A percentile compares a stretch with the other conserved stretches of the same genome.
Evolutionary conservation across 2,888 invertebrate species (phyloP).

Genomic region (Pseudococcus viburni): DNA sequence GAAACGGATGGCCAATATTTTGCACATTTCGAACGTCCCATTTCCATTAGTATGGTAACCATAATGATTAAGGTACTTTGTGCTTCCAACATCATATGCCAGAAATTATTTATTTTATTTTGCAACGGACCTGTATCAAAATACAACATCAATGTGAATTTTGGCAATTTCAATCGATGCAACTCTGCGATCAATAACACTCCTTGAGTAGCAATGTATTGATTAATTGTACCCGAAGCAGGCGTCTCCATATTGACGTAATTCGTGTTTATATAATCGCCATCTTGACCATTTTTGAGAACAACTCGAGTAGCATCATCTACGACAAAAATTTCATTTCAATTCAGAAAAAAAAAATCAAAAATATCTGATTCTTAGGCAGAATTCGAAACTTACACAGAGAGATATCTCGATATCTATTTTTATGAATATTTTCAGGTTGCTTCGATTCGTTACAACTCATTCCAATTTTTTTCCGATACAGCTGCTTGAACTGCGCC

Average conservation of each 20-base stretch:
- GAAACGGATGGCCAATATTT: slow-evolving; percentile 97
- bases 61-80: slow-evolving; percentile 94
- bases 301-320: slow-evolving; percentile 96
- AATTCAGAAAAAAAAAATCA: not conserved
- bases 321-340: slow-evolving; percentile 72
- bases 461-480: slow-evolving; percentile 90
- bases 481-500: slow-evolving; percentile 92
- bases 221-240: slow-evolving; percentile 88
- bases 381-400: slow-evolving; percentile 80
- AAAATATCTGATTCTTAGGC: not conserved
- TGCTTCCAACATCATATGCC: slow-evolving; percentile 98
- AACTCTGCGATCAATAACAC: slow-evolving; percentile 61
- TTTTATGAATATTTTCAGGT: slow-evolving; percentile 89
- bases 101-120: slow-evolving; percentile 94
- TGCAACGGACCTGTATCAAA: slow-evolving; percentile 83
- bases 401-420: slow-evolving; percentile 95
- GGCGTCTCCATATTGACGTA: slow-evolving; percentile 98
- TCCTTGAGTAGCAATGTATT: slow-evolving; percentile 98
- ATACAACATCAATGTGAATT: not conserved
- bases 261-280: slow-evolving; percentile 98
- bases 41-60: slow-evolving; percentile 95
- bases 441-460: slow-evolving; percentile 87
- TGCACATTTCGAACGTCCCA: slow-evolving; percentile 95
- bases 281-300: slow-evolving; percentile 78
- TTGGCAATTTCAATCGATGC: not conserved